A percentile compares a stretch with the other conserved stretches of the same genome.
Evolutionary conservation across 2,797 vertebrate species (phyloP).

Genomic region (Malurus splendens): DNA sequence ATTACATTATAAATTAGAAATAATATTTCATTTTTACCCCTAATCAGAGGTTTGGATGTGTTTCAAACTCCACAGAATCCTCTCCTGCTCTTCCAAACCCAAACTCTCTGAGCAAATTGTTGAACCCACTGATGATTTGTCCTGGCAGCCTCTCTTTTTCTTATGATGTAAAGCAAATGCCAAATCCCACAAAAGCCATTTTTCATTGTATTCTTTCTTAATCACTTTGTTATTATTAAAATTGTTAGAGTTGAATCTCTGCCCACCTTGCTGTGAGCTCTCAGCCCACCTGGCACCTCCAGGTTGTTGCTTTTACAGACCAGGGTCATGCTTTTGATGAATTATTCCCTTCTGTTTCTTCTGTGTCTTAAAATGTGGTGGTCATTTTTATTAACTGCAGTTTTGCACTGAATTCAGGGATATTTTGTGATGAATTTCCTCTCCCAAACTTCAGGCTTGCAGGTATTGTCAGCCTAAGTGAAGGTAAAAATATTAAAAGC

Average conservation of each 20-base stretch:
- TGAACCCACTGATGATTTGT: background rate
- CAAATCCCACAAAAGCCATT: background rate
- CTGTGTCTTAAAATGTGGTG: background rate
- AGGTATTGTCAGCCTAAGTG: background rate
- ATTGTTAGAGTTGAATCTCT: background rate
- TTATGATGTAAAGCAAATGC: background rate
- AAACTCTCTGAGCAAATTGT: background rate
- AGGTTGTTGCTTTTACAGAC: background rate
- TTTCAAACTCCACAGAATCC: background rate
- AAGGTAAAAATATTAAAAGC: background rate
- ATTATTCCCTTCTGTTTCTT: background rate
- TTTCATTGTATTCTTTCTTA: background rate
- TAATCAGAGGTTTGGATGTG: background rate
- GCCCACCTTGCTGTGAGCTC: background rate
- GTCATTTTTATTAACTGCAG: background rate
- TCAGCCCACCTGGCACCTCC: background rate
- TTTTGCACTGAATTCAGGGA: background rate
- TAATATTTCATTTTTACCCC: background rate
- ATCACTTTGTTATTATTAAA: background rate
- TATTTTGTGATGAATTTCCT: background rate
- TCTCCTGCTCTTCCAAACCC: background rate
- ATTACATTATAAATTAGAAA: background rate
- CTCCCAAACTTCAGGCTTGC: background rate
- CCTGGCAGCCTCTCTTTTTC: background rate
- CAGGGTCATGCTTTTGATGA: rapidly evolving